Base-by-base conservation (phyloP, 2,888 invertebrate species). In the Scaptodrosophila latifasciaeformis region DNA sequence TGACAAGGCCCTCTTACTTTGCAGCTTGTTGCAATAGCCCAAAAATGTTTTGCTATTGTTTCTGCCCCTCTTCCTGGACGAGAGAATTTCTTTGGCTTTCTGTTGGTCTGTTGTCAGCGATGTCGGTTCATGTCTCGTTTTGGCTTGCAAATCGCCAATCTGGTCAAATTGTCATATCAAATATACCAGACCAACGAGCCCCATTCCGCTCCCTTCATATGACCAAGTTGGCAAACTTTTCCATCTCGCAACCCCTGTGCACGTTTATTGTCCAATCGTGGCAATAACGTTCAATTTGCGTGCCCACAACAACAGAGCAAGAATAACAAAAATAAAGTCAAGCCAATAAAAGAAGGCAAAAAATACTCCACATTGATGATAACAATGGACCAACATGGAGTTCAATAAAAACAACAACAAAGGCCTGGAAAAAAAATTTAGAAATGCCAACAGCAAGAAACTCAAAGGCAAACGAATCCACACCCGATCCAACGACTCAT, bases 281-380 rank as follows among this genome's bases (percentile, higher is more conserved):
- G 55, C 66, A 68, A 70, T 74, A 74, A 70, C 62, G 61, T 77
- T 62, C 68, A 66, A 67, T 75, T 68, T 72, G 56, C 46, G 47
- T 57, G 9, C 44, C 15, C 17, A 12, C 39, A 24, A 10, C 12
- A 12, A 24, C 1, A 48, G 39, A 37, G 18, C 15, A 47, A 53
- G 9, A 19, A 1, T 10, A 29, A 48, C 30, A 37, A 4, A 54
- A 17, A 39, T 4, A 52, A 19, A 34, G 17, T 37, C 9, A 19
- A 18, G 35, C 10, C 29, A n/a, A 18, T 2, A 5, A 12, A 1
- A 18, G 10, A 37, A 24, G 27, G 19, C 29, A 31, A 54, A 45
- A 31, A n/a, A n/a, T n/a, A n/a, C n/a, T n/a, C n/a, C n/a, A 24
- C 21, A 40, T n/a, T 48, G 42, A 27, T 37, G 29, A 9, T 10